Percentiles rank a stretch among this genome's conserved stretches.
Evolutionary conservation across 1,140 invertebrate species (phyloP).

Genomic region (Drosophila murphyi): DNA sequence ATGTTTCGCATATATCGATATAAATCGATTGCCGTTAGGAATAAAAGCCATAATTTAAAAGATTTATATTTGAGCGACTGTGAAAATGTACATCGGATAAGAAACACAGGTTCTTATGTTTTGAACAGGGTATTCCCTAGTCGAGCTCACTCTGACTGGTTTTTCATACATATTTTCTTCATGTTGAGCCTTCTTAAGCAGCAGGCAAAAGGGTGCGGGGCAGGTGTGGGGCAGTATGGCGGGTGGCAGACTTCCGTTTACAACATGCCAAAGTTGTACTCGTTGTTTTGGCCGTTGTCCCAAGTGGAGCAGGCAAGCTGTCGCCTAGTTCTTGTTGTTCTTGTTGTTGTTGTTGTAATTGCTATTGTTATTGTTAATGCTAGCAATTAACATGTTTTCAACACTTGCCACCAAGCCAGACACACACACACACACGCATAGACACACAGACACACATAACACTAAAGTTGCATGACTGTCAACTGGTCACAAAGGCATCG

Average conservation of each 20-base stretch:
- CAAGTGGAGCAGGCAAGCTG: slow-evolving; percentile 50
- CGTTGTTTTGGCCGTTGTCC: slow-evolving; percentile 18
- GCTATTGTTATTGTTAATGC: slow-evolving; percentile 64
- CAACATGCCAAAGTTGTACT: slow-evolving; percentile 49
- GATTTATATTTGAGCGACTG: too few species aligned
- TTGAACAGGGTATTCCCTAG: too few species aligned
- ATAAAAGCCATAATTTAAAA: too few species aligned
- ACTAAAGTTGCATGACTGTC: slow-evolving; percentile 58
- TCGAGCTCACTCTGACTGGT: not conserved
- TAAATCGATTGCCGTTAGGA: too few species aligned
- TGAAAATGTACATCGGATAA: too few species aligned
- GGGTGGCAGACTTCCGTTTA: slow-evolving; percentile 58
- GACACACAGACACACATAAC: not conserved
- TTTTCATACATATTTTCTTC: slow-evolving; percentile 14
- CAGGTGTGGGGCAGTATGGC: not conserved
- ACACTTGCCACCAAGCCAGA: slow-evolving; percentile 57
- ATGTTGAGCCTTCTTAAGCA: slow-evolving; percentile 30
- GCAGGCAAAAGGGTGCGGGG: not conserved
- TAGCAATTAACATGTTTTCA: slow-evolving; percentile 80
- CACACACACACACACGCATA: slow-evolving; percentile 13
- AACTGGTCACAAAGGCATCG: slow-evolving; percentile 41
- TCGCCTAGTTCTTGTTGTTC: slow-evolving; percentile 1
- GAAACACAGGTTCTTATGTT: too few species aligned
- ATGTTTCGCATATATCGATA: too few species aligned
- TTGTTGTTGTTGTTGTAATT: slow-evolving; percentile 6